These are phyloP conservation scores for Zaprionus lineosus DNA, from an alignment of 2,888 invertebrate species.

Conservation along the genomic window DNA sequence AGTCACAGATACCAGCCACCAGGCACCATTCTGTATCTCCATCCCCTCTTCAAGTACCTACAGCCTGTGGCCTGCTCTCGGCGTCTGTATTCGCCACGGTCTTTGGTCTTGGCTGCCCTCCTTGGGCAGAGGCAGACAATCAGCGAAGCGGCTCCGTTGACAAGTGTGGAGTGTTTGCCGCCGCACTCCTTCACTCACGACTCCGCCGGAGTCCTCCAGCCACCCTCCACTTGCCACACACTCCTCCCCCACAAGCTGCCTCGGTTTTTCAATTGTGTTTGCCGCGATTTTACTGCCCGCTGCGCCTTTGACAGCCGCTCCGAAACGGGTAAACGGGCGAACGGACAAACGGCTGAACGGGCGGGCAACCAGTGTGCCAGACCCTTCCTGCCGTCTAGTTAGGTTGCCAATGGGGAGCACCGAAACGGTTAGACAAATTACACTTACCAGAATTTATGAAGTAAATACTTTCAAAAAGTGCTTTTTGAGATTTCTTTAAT, in stretches of 20 bases:
- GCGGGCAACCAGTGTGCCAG: no score
- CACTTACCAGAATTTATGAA: constrained; percentile 2
- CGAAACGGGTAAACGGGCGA: no score
- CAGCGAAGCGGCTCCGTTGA: constrained; percentile 72
- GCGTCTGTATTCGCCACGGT: constrained; percentile 16
- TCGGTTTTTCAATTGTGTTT: constrained; percentile 67
- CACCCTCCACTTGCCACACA: constrained; percentile 1
- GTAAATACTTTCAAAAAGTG: no score
- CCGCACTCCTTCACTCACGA: constrained; percentile 75
- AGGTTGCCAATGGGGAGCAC: constrained; percentile 1
- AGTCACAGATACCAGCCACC: neutral
- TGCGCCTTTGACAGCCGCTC: constrained; percentile 69
- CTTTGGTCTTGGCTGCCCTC: constrained; percentile 21
- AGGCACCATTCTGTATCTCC: no score
- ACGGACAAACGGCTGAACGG: no score
- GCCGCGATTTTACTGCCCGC: constrained; percentile 70
- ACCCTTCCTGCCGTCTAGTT: no score
- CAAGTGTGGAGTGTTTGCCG: constrained; percentile 76
- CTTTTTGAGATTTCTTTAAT: no score
- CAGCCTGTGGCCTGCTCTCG: neutral
- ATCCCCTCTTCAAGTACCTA: no score
- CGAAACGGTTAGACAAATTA: constrained; percentile 12
- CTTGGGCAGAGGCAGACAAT: constrained; percentile 55
- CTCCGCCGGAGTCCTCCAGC: constrained; percentile 1
- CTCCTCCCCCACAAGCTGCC: no score